Percentiles rank a stretch among this genome's conserved stretches.
These are phyloP conservation scores for Cassiopea andromeda DNA, from an alignment of 30 jellyfish, hydroid and myxozoan genomes.

Conservation along the genomic window DNA sequence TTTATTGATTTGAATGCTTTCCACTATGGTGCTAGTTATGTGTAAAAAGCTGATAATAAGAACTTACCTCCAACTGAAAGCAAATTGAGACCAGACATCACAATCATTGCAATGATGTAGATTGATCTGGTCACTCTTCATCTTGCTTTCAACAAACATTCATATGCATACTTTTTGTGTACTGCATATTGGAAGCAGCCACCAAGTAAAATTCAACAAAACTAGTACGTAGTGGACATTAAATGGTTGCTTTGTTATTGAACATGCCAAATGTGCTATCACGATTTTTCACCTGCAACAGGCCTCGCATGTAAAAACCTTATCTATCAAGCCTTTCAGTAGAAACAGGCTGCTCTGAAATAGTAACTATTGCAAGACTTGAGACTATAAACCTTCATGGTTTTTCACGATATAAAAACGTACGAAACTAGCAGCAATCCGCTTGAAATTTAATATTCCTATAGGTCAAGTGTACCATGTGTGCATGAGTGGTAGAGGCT, in stretches of 20 bases:
- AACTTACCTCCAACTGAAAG: not conserved
- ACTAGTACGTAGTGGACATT: not conserved
- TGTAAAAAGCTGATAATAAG: not conserved
- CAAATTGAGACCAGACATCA: not conserved
- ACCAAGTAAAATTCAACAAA: not conserved
- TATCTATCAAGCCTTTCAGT: not conserved
- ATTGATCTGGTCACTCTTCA: not conserved
- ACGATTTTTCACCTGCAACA: not conserved
- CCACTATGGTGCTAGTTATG: no score
- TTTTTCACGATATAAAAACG: not conserved
- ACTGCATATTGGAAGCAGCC: not conserved
- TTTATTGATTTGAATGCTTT: no score
- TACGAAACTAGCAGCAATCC: conserved; percentile 7
- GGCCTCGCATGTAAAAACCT: not conserved
- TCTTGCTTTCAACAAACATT: not conserved
- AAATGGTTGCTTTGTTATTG: not conserved
- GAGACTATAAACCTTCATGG: not conserved
- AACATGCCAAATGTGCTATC: not conserved
- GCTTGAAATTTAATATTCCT: not conserved
- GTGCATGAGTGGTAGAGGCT: not conserved
- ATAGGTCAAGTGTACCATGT: not conserved
- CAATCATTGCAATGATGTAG: not conserved
- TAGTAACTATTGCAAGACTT: not conserved
- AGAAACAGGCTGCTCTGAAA: not conserved
- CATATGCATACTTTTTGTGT: not conserved